phyloP scores from a whole-genome alignment of 2,888 invertebrate genomes.

The Nomada lathburiana region DNA sequence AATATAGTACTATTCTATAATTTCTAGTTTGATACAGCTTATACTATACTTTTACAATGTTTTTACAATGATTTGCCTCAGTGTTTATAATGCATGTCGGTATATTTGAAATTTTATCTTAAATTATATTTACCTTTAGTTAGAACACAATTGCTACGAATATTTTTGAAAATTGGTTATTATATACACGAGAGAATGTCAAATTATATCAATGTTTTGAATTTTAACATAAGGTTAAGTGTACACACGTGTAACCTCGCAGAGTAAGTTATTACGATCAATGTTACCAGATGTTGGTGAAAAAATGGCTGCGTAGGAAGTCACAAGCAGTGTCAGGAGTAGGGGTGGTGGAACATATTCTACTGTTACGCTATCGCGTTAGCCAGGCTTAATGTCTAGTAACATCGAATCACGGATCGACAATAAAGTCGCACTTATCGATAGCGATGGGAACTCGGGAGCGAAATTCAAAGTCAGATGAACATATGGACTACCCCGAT shows the following conservation, averaged over 20 bases:
- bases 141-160: neutral
- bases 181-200: neutral
- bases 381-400: too few relatives aligned
- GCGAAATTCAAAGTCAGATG: too few relatives aligned
- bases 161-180: neutral
- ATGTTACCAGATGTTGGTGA: neutral
- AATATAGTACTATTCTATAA: neutral
- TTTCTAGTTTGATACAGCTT: neutral
- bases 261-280: neutral
- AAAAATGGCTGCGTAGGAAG: neutral
- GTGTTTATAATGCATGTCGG: neutral
- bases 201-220: constrained; percentile 2
- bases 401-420: too few relatives aligned
- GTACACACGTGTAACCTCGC: neutral
- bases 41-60: too few relatives aligned
- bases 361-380: too few relatives aligned
- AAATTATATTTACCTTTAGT: neutral
- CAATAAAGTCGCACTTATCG: too few relatives aligned
- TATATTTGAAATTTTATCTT: neutral
- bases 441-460: too few relatives aligned
- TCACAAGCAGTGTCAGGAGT: too few relatives aligned
- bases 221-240: neutral
- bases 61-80: neutral
- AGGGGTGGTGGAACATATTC: too few relatives aligned
- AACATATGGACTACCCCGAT: too few relatives aligned